phyloP scores from a whole-genome alignment of 2,113 vertebrate species.

The Todiramphus chloris region DNA sequence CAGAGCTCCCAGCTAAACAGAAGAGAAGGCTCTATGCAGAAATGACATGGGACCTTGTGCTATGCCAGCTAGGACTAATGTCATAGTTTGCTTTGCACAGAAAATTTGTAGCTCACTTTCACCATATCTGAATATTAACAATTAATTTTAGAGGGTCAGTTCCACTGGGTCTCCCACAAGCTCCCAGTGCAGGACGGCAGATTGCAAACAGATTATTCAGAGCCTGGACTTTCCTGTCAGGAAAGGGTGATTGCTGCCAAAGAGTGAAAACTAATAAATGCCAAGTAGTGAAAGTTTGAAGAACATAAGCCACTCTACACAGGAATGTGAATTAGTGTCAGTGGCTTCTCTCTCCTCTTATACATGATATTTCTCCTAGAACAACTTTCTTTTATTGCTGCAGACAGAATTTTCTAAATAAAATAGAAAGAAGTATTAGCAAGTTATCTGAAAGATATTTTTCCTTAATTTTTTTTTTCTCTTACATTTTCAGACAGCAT shows the following conservation, averaged over 20 bases:
- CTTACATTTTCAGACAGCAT: background rate
- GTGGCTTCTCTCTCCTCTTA: background rate
- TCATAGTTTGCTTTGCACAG: background rate
- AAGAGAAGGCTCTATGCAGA: background rate
- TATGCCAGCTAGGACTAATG: background rate
- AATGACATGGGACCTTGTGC: rapidly evolving
- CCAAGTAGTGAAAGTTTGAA: background rate
- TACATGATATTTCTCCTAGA: background rate
- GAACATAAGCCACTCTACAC: background rate
- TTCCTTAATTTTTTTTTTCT: background rate
- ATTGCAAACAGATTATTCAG: background rate
- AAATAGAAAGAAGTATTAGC: background rate
- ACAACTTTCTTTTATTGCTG: background rate
- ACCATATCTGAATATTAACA: background rate
- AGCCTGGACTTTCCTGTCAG: background rate
- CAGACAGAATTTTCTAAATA: background rate
- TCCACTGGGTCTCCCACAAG: background rate
- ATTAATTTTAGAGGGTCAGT: background rate
- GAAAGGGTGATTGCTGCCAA: background rate
- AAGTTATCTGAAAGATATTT: background rate
- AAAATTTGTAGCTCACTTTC: background rate
- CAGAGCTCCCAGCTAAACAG: background rate
- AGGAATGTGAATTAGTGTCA: background rate
- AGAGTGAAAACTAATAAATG: background rate
- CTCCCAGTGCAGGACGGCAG: background rate